Conservation (phyloP, 2,888 invertebrate species). For the Eurois occulta region DNA sequence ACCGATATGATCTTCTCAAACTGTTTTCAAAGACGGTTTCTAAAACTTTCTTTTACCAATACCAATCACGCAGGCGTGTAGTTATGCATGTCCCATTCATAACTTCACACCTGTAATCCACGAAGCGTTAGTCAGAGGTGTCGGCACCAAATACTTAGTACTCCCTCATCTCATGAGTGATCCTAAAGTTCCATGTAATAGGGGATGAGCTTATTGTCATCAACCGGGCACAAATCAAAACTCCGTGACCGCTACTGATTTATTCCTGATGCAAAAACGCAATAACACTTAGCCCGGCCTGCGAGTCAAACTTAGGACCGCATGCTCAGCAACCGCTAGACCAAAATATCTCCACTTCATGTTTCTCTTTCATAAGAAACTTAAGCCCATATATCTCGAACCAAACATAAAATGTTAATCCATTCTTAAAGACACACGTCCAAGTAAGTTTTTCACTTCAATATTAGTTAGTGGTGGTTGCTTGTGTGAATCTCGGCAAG, state of each 20-base stretch:
- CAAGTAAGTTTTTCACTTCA: constrained; percentile 63
- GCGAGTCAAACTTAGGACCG: too few relatives aligned
- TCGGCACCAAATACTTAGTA: not conserved
- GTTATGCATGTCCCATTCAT: too few relatives aligned
- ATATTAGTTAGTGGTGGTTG: constrained; percentile 64
- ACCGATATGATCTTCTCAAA: not conserved
- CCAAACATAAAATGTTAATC: constrained; percentile 53
- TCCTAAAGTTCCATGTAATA: not conserved
- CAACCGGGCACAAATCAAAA: not conserved
- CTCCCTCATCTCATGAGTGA: not conserved
- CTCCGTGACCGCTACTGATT: not conserved
- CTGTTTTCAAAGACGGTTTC: not conserved
- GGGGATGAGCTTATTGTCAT: not conserved
- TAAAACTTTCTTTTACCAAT: constrained; percentile 7
- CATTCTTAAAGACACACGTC: constrained; percentile 61
- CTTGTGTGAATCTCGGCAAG: constrained; percentile 86
- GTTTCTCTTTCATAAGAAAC: constrained; percentile 27
- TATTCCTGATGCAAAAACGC: not conserved
- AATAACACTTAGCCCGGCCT: not conserved
- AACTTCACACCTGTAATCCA: not conserved
- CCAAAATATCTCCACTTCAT: constrained; percentile 4
- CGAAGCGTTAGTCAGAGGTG: not conserved
- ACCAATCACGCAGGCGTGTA: not conserved
- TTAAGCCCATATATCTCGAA: constrained; percentile 34
- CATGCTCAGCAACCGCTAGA: not conserved